A percentile compares a stretch with the other conserved stretches of the same genome.
These are phyloP conservation scores for Drosophila kambysellisi DNA, from an alignment of 2,888 invertebrate genomes.

Conservation along the genomic window DNA sequence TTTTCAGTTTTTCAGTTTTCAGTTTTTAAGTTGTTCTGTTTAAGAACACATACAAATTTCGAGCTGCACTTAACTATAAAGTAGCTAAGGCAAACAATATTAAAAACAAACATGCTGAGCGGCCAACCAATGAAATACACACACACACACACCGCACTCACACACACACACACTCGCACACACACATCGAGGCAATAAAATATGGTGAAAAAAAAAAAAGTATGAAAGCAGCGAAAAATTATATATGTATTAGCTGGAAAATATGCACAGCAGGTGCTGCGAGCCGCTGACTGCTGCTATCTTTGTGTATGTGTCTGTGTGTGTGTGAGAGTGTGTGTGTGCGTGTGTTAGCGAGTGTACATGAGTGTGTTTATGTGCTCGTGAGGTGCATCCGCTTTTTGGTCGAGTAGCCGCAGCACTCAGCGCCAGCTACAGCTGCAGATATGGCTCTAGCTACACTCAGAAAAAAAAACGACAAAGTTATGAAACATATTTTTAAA, in stretches of 20 bases:
- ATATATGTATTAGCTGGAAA: constrained; percentile 74
- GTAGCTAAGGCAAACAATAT: constrained; percentile 76
- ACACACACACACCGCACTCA: constrained; percentile 2
- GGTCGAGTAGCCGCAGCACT: constrained; percentile 67
- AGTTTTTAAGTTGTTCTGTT: constrained; percentile 61
- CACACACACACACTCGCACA: background rate
- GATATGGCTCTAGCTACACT: constrained; percentile 39
- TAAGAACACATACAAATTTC: constrained; percentile 62
- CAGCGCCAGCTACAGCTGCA: constrained; percentile 49
- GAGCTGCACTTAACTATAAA: constrained; percentile 78
- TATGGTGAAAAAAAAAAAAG: constrained; percentile 47
- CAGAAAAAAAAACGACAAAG: background rate
- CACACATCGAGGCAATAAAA: constrained; percentile 61
- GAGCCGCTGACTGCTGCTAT: constrained; percentile 19
- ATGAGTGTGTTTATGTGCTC: constrained; percentile 29
- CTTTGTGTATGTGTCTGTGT: constrained; percentile 3
- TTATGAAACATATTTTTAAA: background rate
- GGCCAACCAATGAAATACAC: constrained; percentile 27
- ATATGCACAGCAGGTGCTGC: constrained; percentile 68
- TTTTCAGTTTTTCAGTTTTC: background rate
- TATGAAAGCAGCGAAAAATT: constrained; percentile 60
- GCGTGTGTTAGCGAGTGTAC: constrained; percentile 16
- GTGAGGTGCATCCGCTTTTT: constrained; percentile 68
- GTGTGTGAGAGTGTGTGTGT: constrained; percentile 10
- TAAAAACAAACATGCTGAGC: constrained; percentile 60